These are phyloP conservation scores for Linnaemya tessellans DNA, from an alignment of 2,888 invertebrate genomes.

Conservation along the genomic window DNA sequence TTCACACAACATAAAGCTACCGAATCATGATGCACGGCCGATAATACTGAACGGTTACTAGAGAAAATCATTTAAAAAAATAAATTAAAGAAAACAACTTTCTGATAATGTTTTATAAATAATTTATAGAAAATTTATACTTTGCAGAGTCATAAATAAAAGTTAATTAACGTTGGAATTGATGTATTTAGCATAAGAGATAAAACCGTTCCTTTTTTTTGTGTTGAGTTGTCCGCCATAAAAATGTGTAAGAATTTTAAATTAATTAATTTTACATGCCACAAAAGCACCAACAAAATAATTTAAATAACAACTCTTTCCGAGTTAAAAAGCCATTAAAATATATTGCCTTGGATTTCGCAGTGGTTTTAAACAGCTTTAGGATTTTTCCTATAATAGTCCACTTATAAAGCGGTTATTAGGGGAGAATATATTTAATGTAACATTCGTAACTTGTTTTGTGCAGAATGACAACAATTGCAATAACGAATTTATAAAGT, in stretches of 20 bases:
- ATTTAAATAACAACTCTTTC: background rate
- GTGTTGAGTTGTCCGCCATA: background rate
- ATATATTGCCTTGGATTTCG: no score
- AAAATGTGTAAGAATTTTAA: conserved; percentile 4
- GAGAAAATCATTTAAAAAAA: background rate
- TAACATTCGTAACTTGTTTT: no score
- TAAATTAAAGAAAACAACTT: conserved; percentile 1
- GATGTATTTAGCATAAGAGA: background rate
- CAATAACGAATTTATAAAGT: no score
- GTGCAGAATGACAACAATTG: no score
- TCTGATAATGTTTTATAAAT: conserved; percentile 9
- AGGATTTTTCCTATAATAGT: no score
- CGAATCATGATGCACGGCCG: conserved; percentile 40
- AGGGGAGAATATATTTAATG: no score
- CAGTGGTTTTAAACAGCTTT: no score
- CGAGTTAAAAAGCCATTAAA: no score
- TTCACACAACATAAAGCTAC: conserved; percentile 70
- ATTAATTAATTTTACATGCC: background rate
- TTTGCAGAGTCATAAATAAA: conserved; percentile 27
- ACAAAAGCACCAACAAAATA: background rate
- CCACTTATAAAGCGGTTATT: no score
- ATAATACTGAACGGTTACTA: background rate
- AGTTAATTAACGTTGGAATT: conserved; percentile 10
- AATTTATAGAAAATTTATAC: conserved; percentile 19
- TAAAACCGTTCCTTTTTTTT: background rate